Evolutionary conservation across 1,140 invertebrate genomes (phyloP), one percentile per base, ranked within the genome.

Genomic region (Drosophila arizonae): DNA sequence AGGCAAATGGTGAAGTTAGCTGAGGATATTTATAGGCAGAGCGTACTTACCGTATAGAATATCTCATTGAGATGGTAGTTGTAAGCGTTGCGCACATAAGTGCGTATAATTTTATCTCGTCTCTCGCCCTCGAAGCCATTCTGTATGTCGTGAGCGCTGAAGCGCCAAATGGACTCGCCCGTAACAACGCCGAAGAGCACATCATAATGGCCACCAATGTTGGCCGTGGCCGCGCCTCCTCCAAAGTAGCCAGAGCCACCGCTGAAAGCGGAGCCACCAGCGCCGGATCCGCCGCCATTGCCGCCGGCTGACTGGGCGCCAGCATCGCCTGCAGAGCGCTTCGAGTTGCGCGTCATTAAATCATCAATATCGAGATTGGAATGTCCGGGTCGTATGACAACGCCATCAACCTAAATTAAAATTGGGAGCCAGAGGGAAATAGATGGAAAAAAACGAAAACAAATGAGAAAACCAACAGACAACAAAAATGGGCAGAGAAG

Each of bases 41-140:
- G 2, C 11, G n/a, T 39, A 91, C 92, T 92, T 71, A 96, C 95
- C 43, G 98, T 99, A 85, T 98, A 97, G 92, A 98, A 98, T 91
- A 99, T 99, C 92, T 99, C 98, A 81, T 97, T 98, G 72, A 98
- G 94, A 92, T 99, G 98, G 92, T 97, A 98, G 64, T 95, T 96
- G 93, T 97, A 98, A 33, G 97, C 95, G 92, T 99, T 99, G 56
- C 98, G 94, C 13, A 97, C 96, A 88, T 99, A 97, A 8, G 98
- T 99, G 75, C 98, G 93, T 76, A 99, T 95, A 81, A 99, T 98
- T 91, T 96, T 95, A 90, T 98, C 97, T 66, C 98, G 94, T 66
- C 97, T 93, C 65, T 97, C 95, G 48, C 96, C 96, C 86, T 98
- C 97, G 86, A 99, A 97, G 21, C 98, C 98, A 76, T 94, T 94